A percentile compares a stretch with the other conserved stretches of the same genome.
phyloP scores from a whole-genome alignment of 1,140 invertebrate genomes.

The Calephelis nemesis region DNA sequence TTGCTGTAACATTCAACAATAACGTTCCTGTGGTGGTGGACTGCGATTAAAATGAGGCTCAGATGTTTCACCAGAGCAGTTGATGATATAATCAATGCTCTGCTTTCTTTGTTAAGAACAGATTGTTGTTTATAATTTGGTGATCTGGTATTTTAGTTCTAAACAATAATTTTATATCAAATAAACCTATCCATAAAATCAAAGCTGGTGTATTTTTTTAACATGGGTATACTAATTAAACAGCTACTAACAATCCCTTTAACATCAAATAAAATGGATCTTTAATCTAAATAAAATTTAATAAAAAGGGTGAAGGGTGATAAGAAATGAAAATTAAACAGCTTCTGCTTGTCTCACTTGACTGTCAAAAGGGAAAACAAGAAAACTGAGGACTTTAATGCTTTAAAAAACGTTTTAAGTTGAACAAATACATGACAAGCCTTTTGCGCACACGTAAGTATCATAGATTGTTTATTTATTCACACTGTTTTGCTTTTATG shows the following conservation, averaged over 20 bases:
- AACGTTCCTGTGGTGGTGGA: slow-evolving; percentile 69
- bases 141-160: slow-evolving; percentile 72
- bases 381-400: slow-evolving; percentile 15
- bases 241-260: slow-evolving; percentile 68
- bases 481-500: slow-evolving; percentile 45
- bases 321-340: slow-evolving; percentile 36
- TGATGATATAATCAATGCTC: slow-evolving; percentile 9
- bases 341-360: slow-evolving; percentile 62
- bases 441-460: slow-evolving; percentile 66
- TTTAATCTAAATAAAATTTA: slow-evolving; percentile 22
- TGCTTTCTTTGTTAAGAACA: slow-evolving; percentile 11
- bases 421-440: slow-evolving; percentile 38
- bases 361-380: slow-evolving; percentile 19
- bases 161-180: slow-evolving; percentile 71
- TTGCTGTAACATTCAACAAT: slow-evolving; percentile 62
- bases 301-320: slow-evolving; percentile 53
- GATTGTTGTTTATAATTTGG: slow-evolving; percentile 35
- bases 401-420: slow-evolving; percentile 26
- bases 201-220: slow-evolving; percentile 76
- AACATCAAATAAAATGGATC: slow-evolving; percentile 35
- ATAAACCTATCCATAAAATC: slow-evolving; percentile 78
- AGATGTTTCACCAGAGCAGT: slow-evolving; percentile 19
- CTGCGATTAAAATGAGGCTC: slow-evolving; percentile 38
- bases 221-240: slow-evolving; percentile 74
- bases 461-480: slow-evolving; percentile 51